Conservation (phyloP, 1,140 invertebrate genomes). For the Armadillidium nasatum region DNA sequence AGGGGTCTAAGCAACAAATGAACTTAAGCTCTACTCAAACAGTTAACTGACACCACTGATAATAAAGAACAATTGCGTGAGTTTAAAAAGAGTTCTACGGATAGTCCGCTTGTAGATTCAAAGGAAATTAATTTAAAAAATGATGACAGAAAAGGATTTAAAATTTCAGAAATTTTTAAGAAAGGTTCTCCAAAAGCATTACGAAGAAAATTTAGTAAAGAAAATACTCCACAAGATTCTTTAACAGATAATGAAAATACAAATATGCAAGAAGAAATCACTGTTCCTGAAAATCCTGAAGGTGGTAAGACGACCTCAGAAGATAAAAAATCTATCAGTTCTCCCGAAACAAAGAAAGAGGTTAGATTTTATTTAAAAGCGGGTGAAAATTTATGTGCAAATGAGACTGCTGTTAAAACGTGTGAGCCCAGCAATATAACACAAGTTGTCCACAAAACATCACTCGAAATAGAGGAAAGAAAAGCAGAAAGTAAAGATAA, state of each 20-base stretch:
- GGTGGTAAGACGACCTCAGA: neutral
- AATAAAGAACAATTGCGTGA: neutral
- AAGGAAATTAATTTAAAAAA: conserved; percentile 31
- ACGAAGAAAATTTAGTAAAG: conserved; percentile 37
- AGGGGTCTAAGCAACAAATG: too few species aligned
- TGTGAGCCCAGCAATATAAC: neutral
- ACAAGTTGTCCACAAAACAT: neutral
- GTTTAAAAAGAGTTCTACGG: neutral
- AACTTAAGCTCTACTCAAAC: too few species aligned
- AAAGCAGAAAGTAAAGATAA: neutral
- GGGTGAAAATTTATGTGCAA: conserved; percentile 8
- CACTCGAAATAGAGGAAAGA: conserved; percentile 6
- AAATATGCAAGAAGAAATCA: conserved; percentile 34
- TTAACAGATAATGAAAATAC: conserved; percentile 2
- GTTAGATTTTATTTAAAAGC: conserved; percentile 40
- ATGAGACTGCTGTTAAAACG: conserved; percentile 17
- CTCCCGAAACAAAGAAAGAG: conserved; percentile 40
- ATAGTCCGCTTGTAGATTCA: conserved; percentile 16
- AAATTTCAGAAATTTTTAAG: conserved; percentile 38
- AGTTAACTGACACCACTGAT: too few species aligned
- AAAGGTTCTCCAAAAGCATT: conserved; percentile 42
- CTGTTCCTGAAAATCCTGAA: conserved; percentile 38
- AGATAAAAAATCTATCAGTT: conserved; percentile 23
- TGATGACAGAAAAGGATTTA: conserved; percentile 38
- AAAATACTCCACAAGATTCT: conserved; percentile 23